Evolutionary conservation across 2,113 vertebrate genomes (phyloP), one percentile per base, ranked within the genome.

Genomic region (Origma solitaria): DNA sequence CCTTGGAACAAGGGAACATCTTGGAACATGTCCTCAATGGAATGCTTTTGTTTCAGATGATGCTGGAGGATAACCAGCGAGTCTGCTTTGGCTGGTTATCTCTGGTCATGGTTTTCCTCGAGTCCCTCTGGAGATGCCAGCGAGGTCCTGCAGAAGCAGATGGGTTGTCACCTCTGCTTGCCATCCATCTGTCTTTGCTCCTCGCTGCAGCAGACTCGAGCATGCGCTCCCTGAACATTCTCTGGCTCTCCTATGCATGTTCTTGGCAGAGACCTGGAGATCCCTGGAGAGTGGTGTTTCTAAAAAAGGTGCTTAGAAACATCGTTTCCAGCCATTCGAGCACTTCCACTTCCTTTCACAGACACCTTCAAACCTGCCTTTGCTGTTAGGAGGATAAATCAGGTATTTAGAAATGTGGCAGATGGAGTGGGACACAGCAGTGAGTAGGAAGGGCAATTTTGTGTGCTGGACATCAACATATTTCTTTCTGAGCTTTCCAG

Each of bases 191-290:
- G 82, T 47, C 71, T 81, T 65, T 49, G 37, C 68, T 83, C 66
- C 71, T 90, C 4, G 1, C 54, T 73, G 91, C 86, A 91, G 83
- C 56, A 94, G 45, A 3, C 64, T 45, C 9, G 54, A 66, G 42
- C 6, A 5, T 83, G 58, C 2, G 3, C 72, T 82, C 42, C 50
- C 64, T 80, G 71, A 90, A 60, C 66, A 28, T 83, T 81, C 83
- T 53, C 93, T 95, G 80, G 20, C 89, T 96, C 83, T 94, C 56
- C 72, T 54, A 18, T 78, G 60, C 51, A 1, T 82, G 77, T 78
- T 91, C 86, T 94, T 96, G 93, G 91, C 93, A 94, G 77, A 78
- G 60, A 75, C 56, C 69, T 84, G 81, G 70, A 94, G 60, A 89
- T 92, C 51, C 65, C 78, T 75, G 47, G 87, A 81, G 56, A 87